Conservation (phyloP, 2,888 invertebrate species). For the Exephanes ischioxanthus region DNA sequence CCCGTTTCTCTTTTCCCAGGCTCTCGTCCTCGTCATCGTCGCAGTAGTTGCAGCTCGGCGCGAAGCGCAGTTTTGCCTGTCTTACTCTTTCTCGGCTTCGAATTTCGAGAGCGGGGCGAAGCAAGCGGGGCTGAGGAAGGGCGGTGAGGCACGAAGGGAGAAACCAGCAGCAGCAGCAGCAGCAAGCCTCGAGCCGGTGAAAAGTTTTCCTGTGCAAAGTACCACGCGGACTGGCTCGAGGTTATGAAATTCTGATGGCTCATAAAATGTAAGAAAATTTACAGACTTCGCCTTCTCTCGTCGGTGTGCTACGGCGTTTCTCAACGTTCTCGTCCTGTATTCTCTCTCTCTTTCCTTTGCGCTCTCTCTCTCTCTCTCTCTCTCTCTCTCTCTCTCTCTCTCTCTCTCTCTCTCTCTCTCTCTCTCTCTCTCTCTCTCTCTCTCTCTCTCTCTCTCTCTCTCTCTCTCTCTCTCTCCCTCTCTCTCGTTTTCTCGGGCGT, state of each 20-base stretch:
- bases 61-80: conserved; percentile 51
- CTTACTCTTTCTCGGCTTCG: conserved; percentile 55
- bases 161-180: conserved; percentile 50
- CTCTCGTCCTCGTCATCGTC: conserved; percentile 34
- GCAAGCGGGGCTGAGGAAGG: conserved; percentile 51
- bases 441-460: conserved; percentile 47
- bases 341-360: conserved; percentile 59
- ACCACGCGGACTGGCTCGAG: conserved; percentile 85
- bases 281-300: conserved; percentile 82
- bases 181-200: conserved; percentile 74
- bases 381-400: no score
- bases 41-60: conserved; percentile 47
- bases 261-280: conserved; percentile 85
- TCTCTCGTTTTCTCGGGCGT: conserved; percentile 56
- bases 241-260: conserved; percentile 85
- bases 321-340: conserved; percentile 66
- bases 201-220: conserved; percentile 85
- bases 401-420: conserved; percentile 42
- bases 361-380: conserved; percentile 46
- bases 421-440: conserved; percentile 54
- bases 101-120: conserved; percentile 50
- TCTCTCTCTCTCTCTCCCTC: conserved; percentile 35
- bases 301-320: conserved; percentile 68
- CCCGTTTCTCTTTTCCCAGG: neutral
- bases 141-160: conserved; percentile 68